Conservation (phyloP, 2,113 vertebrate genomes). For the Platycercus adscitus region DNA sequence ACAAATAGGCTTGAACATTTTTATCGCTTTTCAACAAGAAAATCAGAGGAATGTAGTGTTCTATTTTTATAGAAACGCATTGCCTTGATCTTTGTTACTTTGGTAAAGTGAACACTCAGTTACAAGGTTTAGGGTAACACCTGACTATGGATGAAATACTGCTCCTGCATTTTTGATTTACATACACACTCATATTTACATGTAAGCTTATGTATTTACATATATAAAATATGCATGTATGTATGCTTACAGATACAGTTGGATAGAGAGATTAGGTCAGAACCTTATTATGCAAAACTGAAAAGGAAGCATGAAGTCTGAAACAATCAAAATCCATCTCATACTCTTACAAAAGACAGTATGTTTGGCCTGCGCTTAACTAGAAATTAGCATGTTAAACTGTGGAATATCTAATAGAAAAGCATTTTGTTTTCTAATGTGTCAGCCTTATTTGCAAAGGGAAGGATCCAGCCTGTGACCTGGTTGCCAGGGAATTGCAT, state of each 20-base stretch:
- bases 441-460: background rate
- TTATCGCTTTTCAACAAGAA: background rate
- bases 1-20: background rate
- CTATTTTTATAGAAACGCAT: background rate
- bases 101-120: background rate
- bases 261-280: background rate
- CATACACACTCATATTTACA: background rate
- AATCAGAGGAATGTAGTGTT: background rate
- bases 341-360: background rate
- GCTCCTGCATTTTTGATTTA: background rate
- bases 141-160: background rate
- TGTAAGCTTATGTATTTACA: background rate
- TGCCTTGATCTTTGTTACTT: background rate
- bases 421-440: background rate
- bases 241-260: background rate
- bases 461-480: background rate
- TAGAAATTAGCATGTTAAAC: background rate
- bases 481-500: background rate
- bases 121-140: background rate
- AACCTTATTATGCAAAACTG: background rate
- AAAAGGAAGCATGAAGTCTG: background rate
- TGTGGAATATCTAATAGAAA: background rate
- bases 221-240: background rate
- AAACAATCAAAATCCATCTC: background rate
- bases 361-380: background rate